phyloP scores from a whole-genome alignment of 2,888 invertebrate genomes.

The Phrixothrix hirtus region DNA sequence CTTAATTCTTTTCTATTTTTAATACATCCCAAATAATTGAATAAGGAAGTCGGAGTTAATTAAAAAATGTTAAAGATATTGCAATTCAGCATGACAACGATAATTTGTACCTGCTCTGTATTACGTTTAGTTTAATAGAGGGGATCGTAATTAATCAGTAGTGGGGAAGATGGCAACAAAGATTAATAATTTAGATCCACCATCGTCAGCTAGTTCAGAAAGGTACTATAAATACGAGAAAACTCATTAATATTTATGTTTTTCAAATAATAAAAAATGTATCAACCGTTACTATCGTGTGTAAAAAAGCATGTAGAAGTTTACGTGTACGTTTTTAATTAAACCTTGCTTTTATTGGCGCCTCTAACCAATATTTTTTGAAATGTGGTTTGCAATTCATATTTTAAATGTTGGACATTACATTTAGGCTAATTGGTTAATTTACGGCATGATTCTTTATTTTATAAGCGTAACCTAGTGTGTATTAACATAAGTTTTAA shows the following conservation, averaged over 20 bases:
- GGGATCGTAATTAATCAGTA: too few species aligned
- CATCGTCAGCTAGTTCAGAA: constrained; percentile 90
- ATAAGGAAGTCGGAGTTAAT: neutral
- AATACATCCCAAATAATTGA: too few species aligned
- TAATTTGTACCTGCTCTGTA: neutral
- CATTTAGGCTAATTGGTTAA: too few species aligned
- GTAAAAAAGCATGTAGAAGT: neutral
- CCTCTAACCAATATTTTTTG: too few species aligned
- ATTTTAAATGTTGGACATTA: too few species aligned
- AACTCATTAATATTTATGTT: constrained; percentile 27
- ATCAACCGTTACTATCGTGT: neutral
- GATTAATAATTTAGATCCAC: constrained; percentile 73
- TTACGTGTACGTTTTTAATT: neutral
- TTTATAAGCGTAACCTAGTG: too few species aligned
- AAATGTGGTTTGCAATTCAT: too few species aligned
- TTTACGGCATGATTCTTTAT: too few species aligned
- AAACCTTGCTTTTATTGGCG: too few species aligned
- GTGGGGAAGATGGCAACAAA: constrained; percentile 58
- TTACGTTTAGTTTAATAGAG: too few species aligned
- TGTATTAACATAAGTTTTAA: too few species aligned
- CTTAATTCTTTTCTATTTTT: too few species aligned
- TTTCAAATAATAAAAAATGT: neutral
- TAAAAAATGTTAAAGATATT: neutral
- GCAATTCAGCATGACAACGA: neutral
- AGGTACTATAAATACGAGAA: constrained; percentile 65